Evolutionary conservation across 1,140 invertebrate genomes (phyloP).

Genomic region (Drosophila seguyi): DNA sequence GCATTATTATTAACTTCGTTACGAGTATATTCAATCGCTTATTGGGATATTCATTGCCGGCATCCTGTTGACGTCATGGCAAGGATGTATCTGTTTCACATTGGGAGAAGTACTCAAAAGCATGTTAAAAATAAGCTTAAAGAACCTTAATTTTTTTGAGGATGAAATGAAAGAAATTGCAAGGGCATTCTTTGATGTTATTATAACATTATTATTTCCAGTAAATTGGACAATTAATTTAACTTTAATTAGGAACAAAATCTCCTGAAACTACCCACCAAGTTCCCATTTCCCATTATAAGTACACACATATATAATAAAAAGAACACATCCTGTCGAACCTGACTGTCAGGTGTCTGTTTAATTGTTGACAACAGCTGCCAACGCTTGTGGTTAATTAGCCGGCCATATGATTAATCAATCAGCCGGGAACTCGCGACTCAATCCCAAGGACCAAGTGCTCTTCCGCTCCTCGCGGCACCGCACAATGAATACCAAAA

Average conservation of each 20-base stretch:
- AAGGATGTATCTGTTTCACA: constrained; percentile 3
- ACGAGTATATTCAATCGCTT: constrained; percentile 30
- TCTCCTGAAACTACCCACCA: not conserved
- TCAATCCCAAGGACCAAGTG: constrained; percentile 1
- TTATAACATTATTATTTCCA: not conserved
- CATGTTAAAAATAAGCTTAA: not conserved
- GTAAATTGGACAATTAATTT: not conserved
- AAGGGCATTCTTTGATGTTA: no score
- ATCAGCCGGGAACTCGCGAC: constrained; percentile 15
- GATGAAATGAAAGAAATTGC: not conserved
- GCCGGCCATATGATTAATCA: constrained; percentile 54
- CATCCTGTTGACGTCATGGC: constrained; percentile 1
- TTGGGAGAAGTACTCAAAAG: not conserved
- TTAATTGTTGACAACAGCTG: constrained; percentile 69
- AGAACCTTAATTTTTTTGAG: not conserved
- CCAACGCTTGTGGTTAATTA: constrained; percentile 71
- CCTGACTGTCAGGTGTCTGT: constrained; percentile 37
- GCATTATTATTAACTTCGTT: constrained; percentile 44
- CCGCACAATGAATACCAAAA: constrained; percentile 64
- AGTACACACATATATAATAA: not conserved
- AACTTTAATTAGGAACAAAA: not conserved
- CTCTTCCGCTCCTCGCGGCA: constrained; percentile 19
- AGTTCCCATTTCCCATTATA: not conserved
- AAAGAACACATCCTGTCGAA: not conserved
- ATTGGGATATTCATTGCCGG: constrained; percentile 22